These are phyloP conservation scores for Aphidius gifuensis DNA, from an alignment of 1,140 invertebrate genomes.

Conservation along the genomic window DNA sequence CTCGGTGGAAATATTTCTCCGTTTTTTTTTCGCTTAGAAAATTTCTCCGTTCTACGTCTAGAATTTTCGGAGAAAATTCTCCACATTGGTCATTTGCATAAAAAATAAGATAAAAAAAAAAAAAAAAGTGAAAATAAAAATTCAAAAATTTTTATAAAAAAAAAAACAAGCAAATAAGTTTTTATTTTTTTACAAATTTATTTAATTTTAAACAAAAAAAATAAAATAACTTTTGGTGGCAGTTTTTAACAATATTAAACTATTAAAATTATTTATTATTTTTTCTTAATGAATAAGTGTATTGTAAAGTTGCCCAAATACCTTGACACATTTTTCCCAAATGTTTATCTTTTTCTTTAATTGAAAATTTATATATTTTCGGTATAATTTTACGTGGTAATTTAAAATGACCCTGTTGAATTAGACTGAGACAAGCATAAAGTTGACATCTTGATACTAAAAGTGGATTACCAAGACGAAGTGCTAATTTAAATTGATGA, in stretches of 20 bases:
- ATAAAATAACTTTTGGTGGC: not conserved
- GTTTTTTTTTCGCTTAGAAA: too few relatives aligned
- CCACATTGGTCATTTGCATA: too few relatives aligned
- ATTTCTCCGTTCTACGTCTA: too few relatives aligned
- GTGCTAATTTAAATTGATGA: constrained; percentile 75
- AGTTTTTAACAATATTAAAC: constrained; percentile 1
- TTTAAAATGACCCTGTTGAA: constrained; percentile 72
- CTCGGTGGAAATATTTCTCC: too few relatives aligned
- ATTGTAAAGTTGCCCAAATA: constrained; percentile 77
- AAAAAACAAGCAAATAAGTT: too few relatives aligned
- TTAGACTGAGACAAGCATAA: constrained; percentile 81
- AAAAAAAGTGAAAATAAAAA: too few relatives aligned
- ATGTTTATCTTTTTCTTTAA: constrained; percentile 57
- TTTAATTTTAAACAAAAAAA: constrained; percentile 3
- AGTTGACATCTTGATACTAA: constrained; percentile 76
- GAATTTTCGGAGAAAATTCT: too few relatives aligned
- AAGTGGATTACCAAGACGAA: constrained; percentile 75
- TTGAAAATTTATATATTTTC: constrained; percentile 61
- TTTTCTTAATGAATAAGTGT: constrained; percentile 53
- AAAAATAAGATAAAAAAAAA: too few relatives aligned
- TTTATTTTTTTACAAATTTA: constrained; percentile 28
- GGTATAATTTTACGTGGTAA: constrained; percentile 66
- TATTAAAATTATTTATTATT: constrained; percentile 18
- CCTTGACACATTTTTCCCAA: constrained; percentile 78
- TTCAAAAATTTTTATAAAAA: too few relatives aligned